phyloP scores from a whole-genome alignment of 2,113 vertebrate species.

The Istiophorus platypterus region DNA sequence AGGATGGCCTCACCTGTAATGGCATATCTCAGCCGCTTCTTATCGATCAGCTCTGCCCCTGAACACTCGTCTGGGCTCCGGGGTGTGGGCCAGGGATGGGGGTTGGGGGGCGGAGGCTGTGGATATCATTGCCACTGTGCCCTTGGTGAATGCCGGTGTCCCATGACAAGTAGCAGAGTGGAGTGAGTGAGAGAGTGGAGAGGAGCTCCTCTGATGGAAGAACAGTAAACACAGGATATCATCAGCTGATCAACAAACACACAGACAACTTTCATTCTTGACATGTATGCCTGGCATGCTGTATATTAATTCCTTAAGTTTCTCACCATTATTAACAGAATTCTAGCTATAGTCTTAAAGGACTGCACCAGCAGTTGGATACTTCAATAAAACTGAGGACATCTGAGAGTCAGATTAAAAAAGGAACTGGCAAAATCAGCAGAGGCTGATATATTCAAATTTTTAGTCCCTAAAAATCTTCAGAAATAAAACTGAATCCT shows the following conservation, averaged over 20 bases:
- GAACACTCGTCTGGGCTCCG: slow-evolving; percentile 75
- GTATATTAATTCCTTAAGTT: not conserved
- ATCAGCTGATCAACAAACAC: slow-evolving; percentile 26
- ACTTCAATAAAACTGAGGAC: not conserved
- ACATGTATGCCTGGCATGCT: not conserved
- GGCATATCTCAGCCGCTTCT: slow-evolving; percentile 73
- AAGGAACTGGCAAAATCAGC: not conserved
- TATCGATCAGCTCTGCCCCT: slow-evolving; percentile 77
- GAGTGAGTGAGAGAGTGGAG: slow-evolving; percentile 46
- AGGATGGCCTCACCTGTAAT: slow-evolving; percentile 77
- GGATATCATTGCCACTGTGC: slow-evolving; percentile 80
- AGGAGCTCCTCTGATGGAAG: slow-evolving; percentile 18
- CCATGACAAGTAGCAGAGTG: slow-evolving; percentile 69
- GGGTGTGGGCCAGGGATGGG: slow-evolving; percentile 42
- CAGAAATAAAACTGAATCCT: not conserved
- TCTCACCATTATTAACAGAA: not conserved
- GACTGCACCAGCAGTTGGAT: not conserved
- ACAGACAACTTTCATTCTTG: not conserved
- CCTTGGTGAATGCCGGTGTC: slow-evolving; percentile 80
- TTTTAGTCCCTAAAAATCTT: not conserved
- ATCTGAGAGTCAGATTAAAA: not conserved
- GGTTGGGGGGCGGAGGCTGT: slow-evolving; percentile 40
- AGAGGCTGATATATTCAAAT: not conserved
- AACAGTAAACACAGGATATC: slow-evolving; percentile 33
- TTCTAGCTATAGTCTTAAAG: not conserved